A percentile compares a stretch with the other conserved stretches of the same genome.
Conservation (phyloP, 2,888 invertebrate genomes). For the Strigamia crassipes region DNA sequence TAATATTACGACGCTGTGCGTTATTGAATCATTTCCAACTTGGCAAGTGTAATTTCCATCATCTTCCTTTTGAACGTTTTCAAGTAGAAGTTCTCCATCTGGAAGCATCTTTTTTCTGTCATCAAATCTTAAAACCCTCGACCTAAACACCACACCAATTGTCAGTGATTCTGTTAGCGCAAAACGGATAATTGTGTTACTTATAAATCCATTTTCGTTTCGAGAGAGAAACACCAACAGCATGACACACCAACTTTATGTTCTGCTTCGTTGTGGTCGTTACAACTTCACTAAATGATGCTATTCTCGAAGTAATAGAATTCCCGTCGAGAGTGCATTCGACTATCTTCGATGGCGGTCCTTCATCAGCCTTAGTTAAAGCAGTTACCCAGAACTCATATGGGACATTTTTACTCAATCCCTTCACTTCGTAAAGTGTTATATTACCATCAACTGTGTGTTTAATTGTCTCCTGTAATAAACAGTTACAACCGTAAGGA, state of each 20-base stretch:
- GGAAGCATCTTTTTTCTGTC: slow-evolving; percentile 59
- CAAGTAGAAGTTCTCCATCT: slow-evolving; percentile 89
- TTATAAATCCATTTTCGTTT: slow-evolving; percentile 76
- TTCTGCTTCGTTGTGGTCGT: slow-evolving; percentile 74
- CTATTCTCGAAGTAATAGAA: slow-evolving; percentile 88
- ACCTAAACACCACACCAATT: background rate
- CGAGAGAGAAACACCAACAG: slow-evolving; percentile 90
- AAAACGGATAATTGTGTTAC: background rate
- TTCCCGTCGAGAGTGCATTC: slow-evolving; percentile 49
- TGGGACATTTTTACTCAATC: background rate
- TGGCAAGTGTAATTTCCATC: slow-evolving; percentile 93
- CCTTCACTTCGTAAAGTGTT: background rate
- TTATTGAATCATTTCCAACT: slow-evolving; percentile 91
- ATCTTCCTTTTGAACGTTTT: slow-evolving; percentile 84
- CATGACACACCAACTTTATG: slow-evolving; percentile 85
- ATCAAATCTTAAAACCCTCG: background rate
- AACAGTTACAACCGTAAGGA: background rate
- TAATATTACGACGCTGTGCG: slow-evolving; percentile 84
- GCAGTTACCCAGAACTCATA: slow-evolving; percentile 41
- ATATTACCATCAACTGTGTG: slow-evolving; percentile 18
- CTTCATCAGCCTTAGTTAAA: background rate
- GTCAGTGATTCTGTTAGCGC: background rate
- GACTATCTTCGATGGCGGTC: background rate
- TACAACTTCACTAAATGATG: slow-evolving; percentile 91
- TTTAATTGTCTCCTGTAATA: background rate